These are phyloP conservation scores for Ophion obscuratus DNA, from an alignment of 2,888 invertebrate genomes.

Conservation along the genomic window DNA sequence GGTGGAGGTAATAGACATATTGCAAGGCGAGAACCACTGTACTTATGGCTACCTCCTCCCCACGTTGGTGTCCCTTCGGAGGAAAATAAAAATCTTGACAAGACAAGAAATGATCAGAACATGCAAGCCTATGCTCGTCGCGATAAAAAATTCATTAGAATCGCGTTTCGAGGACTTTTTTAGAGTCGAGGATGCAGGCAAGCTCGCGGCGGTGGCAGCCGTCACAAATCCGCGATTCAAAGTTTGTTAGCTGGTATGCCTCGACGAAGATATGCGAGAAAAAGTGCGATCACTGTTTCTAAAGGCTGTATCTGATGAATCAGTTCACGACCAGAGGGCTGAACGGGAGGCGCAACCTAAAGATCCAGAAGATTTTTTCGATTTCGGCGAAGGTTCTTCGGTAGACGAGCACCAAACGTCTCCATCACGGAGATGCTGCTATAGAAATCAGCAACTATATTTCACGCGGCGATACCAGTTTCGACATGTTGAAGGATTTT, in stretches of 20 bases:
- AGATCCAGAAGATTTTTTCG: too few species aligned
- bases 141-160: slow-evolving; percentile 16
- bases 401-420: not conserved
- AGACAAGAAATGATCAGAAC: not conserved
- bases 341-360: too few species aligned
- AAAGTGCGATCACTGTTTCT: too few species aligned
- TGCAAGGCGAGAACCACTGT: slow-evolving; percentile 26
- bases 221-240: slow-evolving; percentile 47
- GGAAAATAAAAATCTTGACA: slow-evolving; percentile 15
- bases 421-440: slow-evolving; percentile 16
- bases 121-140: slow-evolving; percentile 9
- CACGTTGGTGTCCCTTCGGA: slow-evolving; percentile 22
- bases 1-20: slow-evolving; percentile 22
- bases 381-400: not conserved
- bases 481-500: too few species aligned
- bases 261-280: slow-evolving; percentile 6
- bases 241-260: slow-evolving; percentile 28
- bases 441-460: slow-evolving; percentile 11
- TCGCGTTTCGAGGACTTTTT: slow-evolving; percentile 32
- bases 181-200: slow-evolving; percentile 22
- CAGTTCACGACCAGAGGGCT: too few species aligned
- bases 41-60: slow-evolving; percentile 8
- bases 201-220: slow-evolving; percentile 35
- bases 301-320: too few species aligned
- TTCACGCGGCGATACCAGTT: not conserved